Percentiles rank a stretch among this genome's conserved stretches.
Evolutionary conservation across 92 coral and sea anemone species (phyloP).

Genomic region (Metridium senile): DNA sequence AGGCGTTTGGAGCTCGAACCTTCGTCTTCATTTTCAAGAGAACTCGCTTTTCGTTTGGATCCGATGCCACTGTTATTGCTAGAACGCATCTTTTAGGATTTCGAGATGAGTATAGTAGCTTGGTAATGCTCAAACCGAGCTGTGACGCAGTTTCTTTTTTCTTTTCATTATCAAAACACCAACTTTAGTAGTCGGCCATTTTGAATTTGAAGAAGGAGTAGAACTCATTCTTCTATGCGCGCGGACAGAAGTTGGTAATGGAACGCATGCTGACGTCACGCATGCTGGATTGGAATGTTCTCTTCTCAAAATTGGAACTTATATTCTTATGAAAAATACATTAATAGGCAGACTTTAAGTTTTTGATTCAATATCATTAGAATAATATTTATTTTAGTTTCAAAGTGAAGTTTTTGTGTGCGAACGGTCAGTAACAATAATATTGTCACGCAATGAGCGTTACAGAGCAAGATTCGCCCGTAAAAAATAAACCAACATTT

Average conservation of each 20-base stretch:
- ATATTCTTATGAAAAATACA: too few relatives aligned
- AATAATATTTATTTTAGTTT: too few relatives aligned
- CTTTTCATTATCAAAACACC: constrained; percentile 8
- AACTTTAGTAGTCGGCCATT: background rate
- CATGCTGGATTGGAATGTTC: background rate
- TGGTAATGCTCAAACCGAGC: constrained; percentile 9
- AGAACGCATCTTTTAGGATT: constrained; percentile 55
- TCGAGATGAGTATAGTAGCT: background rate
- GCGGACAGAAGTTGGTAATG: constrained; percentile 6
- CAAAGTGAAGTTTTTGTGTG: too few relatives aligned
- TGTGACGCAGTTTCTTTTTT: background rate
- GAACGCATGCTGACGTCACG: background rate
- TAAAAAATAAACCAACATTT: too few relatives aligned
- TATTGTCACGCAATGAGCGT: background rate
- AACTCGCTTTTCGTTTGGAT: constrained; percentile 67
- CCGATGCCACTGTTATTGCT: constrained; percentile 71
- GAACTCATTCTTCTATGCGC: background rate
- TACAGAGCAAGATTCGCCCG: too few relatives aligned
- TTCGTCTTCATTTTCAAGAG: constrained; percentile 58
- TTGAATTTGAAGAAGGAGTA: background rate
- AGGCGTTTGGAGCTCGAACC: constrained; percentile 62
- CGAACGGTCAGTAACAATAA: background rate
- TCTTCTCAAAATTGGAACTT: too few relatives aligned
- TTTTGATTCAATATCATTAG: too few relatives aligned
- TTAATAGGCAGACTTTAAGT: too few relatives aligned